These are phyloP conservation scores for Malacoraja senta DNA, from an alignment of 2,797 vertebrate genomes.

Conservation along the genomic window DNA sequence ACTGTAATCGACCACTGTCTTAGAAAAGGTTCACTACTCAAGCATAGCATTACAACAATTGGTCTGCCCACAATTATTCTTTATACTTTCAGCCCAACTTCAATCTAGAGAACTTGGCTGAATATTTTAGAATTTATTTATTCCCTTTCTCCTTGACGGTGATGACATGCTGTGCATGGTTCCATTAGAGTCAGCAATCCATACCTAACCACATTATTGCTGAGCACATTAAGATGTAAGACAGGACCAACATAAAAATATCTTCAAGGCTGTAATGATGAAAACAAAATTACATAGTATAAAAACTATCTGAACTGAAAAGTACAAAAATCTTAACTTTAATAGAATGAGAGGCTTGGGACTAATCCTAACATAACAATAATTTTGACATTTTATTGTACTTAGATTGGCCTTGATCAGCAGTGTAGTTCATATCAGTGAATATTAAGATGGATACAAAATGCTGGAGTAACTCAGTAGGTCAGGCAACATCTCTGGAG, in stretches of 20 bases:
- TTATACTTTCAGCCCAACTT: neutral
- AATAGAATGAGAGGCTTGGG: conserved; percentile 22
- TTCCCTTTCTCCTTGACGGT: neutral
- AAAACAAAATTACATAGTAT: conserved; percentile 1
- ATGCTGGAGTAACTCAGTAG: no score
- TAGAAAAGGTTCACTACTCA: neutral
- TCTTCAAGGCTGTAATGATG: neutral
- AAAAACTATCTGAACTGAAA: neutral
- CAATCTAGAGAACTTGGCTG: neutral
- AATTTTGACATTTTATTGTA: conserved; percentile 28
- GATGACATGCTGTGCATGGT: neutral
- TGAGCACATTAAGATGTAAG: neutral
- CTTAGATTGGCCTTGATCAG: neutral
- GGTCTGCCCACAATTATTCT: neutral
- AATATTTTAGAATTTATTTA: neutral
- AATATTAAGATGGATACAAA: no score
- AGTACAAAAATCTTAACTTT: conserved; percentile 22
- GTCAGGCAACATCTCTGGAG: no score
- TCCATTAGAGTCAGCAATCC: neutral
- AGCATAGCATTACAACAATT: neutral
- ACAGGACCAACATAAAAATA: conserved; percentile 10
- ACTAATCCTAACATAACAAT: conserved; percentile 8
- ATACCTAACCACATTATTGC: neutral
- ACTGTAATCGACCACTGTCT: neutral
- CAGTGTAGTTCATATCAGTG: neutral